These are phyloP conservation scores for Thaleichthys pacificus DNA, from an alignment of 2,797 vertebrate genomes.

Conservation along the genomic window DNA sequence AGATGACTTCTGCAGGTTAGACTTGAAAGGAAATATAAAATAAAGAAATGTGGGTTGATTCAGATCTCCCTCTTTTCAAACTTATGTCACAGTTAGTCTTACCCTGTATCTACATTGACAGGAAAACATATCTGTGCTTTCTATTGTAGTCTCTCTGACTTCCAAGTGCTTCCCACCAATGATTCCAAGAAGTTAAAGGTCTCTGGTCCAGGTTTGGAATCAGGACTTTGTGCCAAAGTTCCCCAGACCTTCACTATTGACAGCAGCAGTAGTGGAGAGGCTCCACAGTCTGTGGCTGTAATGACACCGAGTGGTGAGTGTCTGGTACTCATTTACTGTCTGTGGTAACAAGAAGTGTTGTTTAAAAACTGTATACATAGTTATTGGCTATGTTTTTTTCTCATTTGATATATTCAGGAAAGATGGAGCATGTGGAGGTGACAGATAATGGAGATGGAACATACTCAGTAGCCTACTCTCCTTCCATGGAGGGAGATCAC, in stretches of 20 bases:
- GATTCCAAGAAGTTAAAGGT: slow-evolving; percentile 4
- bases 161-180: slow-evolving; percentile 8
- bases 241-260: slow-evolving; percentile 20
- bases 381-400: not conserved
- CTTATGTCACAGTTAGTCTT: not conserved
- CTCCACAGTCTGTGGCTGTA: slow-evolving; percentile 22
- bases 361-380: no score
- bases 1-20: slow-evolving; percentile 73
- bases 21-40: not conserved
- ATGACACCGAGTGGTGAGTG: slow-evolving; percentile 24
- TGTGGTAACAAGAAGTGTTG: not conserved
- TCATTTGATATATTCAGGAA: slow-evolving; percentile 46
- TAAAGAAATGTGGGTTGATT: not conserved
- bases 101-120: not conserved
- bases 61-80: not conserved
- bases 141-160: slow-evolving; percentile 7
- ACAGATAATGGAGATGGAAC: slow-evolving; percentile 72
- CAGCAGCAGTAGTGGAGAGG: slow-evolving; percentile 24
- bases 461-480: slow-evolving; percentile 73
- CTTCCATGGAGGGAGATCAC: slow-evolving; percentile 74
- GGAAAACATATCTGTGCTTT: not conserved
- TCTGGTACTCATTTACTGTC: no score
- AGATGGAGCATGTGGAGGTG: slow-evolving; percentile 73
- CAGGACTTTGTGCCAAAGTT: slow-evolving; percentile 18
- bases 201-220: slow-evolving; percentile 13